Base-by-base conservation (phyloP, 2,797 vertebrate genomes). In the Molossus molossus region DNA sequence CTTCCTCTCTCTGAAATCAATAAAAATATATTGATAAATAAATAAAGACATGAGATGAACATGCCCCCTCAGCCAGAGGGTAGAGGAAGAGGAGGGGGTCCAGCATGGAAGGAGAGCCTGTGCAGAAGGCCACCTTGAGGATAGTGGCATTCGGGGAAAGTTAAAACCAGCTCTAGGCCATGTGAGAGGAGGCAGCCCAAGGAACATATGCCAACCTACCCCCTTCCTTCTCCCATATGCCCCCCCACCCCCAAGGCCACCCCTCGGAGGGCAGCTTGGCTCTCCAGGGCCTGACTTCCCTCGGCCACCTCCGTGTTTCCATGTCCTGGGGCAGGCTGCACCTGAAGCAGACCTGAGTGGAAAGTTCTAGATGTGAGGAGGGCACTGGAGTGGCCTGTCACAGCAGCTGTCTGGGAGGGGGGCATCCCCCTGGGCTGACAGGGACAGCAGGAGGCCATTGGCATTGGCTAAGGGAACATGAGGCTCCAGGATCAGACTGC, bases 181-280 rank as follows among this genome's bases (percentile, higher is more conserved):
- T 11, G 20, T 23, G 23, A 50, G 33, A 15, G 33, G 57, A 60
- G 57, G 37, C 13, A 62, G 25, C 37, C 58, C 5, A 18, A 40
- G 23, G 45, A 33, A 33, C 81, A 33, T 29, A 17, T 10, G 5
- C 20, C 12, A 6, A 25, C 40, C 12, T 20, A 20, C 45, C 81
- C 73, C 50, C 3, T n/a, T 1, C 33, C 18, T 33, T 6, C n/a
- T 11, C 15, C 40, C 14, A 0, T 0, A 21, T 1, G 2, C 6
- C 2, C 9, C 6, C 57, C n/a, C 12, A 11, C 0, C 0, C 37
- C 0, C 17, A 82, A 60, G n/a, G 37, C 50, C 69, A 50, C 37
- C 12, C 37, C 77, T 58, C 9, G 0, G 75, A 13, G 21, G 45
- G 45, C 64, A 70, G 87, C 75, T 33, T 9, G 25, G 58, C 79